Base-by-base conservation (phyloP, 2,797 vertebrate genomes). In the Graptemys geographica region DNA sequence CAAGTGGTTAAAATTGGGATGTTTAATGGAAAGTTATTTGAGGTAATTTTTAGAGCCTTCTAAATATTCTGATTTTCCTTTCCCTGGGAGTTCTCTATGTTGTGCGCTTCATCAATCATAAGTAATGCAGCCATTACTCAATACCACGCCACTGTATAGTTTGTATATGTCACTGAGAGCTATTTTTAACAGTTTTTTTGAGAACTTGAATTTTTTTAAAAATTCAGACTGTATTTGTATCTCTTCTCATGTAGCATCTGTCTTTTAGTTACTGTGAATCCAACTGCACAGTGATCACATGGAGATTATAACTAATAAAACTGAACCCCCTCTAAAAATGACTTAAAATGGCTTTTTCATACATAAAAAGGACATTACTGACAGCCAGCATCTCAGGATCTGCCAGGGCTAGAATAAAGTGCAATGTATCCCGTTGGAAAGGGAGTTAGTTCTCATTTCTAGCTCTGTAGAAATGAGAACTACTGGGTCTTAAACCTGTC, bases 261-360 rank as follows among this genome's bases (percentile, higher is more conserved):
- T n/a, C 33, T 44, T 72, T 76, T 47, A 76, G 49, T 92, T 89
- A 56, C 79, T 11, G 8, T 53, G 41, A 93, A 87, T 27, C 51
- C 55, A 89, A 28, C 41, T 84, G 37, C 52, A 76, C 41, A 11
- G 31, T 86, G 44, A 88, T 92, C 28, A 88, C 25, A 52, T 86
- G 31, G 79, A 81, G 23, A 84, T 86, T 53, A 28, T 49, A 65
- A 57, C 85, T 90, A 81, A 89, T 93, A 90, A 88, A 86, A 92
- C 76, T 81, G 53, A 95, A 78, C 65, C 2, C 2, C 6, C 11
- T 88, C 79, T 79, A 92, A 88, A 94, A 94, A 88, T 57, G 7
- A 49, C 28, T 28, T 16, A 18, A 93, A 94, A 9, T 52, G 11
- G 11, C 6, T 25, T 80, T 80, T 33, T 53, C 33, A 37, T 18